phyloP scores from a whole-genome alignment of 2,888 invertebrate genomes.

The Tribolium freemani region DNA sequence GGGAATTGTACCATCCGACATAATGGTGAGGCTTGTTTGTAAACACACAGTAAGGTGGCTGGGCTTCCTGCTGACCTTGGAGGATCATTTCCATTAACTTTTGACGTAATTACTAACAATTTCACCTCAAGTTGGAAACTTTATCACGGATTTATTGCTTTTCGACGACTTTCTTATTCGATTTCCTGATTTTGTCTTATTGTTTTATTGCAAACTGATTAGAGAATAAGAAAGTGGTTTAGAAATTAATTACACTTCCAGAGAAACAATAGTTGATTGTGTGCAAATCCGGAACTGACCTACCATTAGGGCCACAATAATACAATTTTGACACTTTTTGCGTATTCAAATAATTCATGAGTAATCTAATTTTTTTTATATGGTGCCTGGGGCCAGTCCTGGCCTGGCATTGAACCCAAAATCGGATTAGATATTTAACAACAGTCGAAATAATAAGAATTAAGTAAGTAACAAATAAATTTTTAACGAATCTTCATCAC shows the following conservation, averaged over 20 bases:
- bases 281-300: no score
- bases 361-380: background rate
- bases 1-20: constrained; percentile 13
- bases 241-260: no score
- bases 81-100: background rate
- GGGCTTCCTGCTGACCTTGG: background rate
- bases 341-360: background rate
- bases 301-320: no score
- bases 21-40: constrained; percentile 31
- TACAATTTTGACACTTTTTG: background rate
- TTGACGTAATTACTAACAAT: background rate
- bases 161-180: no score
- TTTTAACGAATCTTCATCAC: background rate
- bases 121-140: background rate
- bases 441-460: background rate
- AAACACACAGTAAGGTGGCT: constrained; percentile 6
- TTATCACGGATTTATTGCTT: no score
- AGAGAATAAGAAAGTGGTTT: no score
- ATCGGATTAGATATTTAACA: background rate
- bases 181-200: no score
- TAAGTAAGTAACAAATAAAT: no score
- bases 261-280: no score
- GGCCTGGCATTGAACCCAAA: constrained; percentile 12
- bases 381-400: constrained; percentile 1
- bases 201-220: no score